These are phyloP conservation scores for Bilobella aurantiaca DNA, from an alignment of 1,140 invertebrate genomes.

Conservation along the genomic window DNA sequence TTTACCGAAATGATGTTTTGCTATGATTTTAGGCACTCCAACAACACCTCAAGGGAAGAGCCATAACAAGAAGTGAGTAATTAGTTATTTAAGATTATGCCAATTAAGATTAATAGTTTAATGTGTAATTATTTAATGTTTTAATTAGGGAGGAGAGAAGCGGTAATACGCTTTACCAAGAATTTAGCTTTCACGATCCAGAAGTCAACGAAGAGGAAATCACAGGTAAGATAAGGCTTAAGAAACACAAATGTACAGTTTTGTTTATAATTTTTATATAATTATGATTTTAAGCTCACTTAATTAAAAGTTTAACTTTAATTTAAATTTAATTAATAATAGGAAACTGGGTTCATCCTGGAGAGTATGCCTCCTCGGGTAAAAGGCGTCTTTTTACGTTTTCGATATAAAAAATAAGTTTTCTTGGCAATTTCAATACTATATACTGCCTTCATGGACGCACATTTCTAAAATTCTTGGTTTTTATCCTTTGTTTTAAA, in stretches of 20 bases:
- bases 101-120: background rate
- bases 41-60: conserved; percentile 49
- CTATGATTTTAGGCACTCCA: too few species aligned
- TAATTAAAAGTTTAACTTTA: background rate
- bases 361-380: conserved; percentile 97
- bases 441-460: background rate
- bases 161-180: conserved; percentile 83
- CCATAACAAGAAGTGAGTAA: conserved; percentile 58
- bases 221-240: conserved; percentile 58
- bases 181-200: conserved; percentile 76
- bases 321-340: background rate
- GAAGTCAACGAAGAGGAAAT: conserved; percentile 75
- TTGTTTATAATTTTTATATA: background rate
- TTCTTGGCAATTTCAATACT: conserved; percentile 28
- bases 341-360: conserved; percentile 68
- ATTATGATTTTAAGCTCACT: conserved; percentile 54
- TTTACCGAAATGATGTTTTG: too few species aligned
- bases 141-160: conserved; percentile 62
- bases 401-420: too few species aligned
- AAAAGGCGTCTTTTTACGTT: too few species aligned
- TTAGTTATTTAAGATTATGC: background rate
- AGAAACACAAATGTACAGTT: background rate
- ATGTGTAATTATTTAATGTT: background rate
- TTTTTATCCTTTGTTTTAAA: too few species aligned
- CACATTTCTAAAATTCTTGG: background rate